phyloP scores from a whole-genome alignment of 2,797 vertebrate genomes.

The Peromyscus aztecus region DNA sequence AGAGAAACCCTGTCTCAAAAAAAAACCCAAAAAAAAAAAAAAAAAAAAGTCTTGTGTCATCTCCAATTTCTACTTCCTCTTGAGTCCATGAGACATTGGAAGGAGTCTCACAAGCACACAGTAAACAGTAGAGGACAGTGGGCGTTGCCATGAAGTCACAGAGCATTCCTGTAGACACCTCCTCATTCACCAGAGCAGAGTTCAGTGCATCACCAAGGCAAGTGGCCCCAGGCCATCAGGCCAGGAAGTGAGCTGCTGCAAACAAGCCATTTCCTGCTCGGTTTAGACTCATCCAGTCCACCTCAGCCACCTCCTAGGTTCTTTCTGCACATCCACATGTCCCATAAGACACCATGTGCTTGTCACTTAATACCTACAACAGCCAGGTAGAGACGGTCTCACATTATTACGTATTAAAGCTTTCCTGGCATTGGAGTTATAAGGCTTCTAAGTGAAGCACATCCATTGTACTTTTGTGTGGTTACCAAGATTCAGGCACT shows the following conservation, averaged over 20 bases:
- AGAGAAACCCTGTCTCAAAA: too few relatives aligned
- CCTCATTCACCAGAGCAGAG: not conserved
- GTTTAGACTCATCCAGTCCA: not conserved
- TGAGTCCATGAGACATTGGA: not conserved
- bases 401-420: not conserved
- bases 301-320: not conserved
- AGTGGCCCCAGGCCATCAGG: not conserved
- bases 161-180: not conserved
- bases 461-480: not conserved
- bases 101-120: not conserved
- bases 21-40: too few relatives aligned
- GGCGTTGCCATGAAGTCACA: not conserved
- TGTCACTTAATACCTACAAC: not conserved
- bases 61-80: not conserved
- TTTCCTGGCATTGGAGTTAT: not conserved
- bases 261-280: not conserved
- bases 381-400: not conserved
- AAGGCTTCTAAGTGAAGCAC: not conserved
- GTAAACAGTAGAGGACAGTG: not conserved
- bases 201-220: not conserved
- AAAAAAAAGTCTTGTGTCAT: not conserved
- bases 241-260: not conserved
- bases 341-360: not conserved
- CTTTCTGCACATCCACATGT: not conserved
- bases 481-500: not conserved